phyloP scores from a whole-genome alignment of 2,888 invertebrate species.

The Dermolepida albohirtum region DNA sequence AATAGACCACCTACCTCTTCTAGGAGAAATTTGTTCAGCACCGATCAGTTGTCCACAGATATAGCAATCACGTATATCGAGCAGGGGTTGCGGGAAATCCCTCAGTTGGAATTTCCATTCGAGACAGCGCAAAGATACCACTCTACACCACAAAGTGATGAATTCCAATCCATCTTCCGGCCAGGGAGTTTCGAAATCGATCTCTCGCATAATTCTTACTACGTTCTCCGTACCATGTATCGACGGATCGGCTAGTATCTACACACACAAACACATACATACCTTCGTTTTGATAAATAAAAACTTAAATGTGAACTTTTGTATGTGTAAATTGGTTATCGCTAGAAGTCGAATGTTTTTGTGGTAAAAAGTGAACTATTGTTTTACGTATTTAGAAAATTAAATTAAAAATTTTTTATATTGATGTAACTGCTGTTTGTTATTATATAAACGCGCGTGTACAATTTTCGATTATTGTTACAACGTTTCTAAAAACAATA shows the following conservation, averaged over 20 bases:
- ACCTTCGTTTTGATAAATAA: too few species aligned
- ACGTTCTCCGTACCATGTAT: conserved; percentile 87
- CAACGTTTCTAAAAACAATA: too few species aligned
- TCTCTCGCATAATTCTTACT: conserved; percentile 77
- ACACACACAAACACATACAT: too few species aligned
- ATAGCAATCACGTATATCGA: conserved; percentile 84
- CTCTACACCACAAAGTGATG: conserved; percentile 92
- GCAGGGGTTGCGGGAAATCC: conserved; percentile 95
- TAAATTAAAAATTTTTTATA: too few species aligned
- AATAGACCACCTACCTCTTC: conserved; percentile 56
- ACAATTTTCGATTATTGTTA: too few species aligned
- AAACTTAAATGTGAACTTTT: too few species aligned
- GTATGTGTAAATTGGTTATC: too few species aligned
- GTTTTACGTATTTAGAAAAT: too few species aligned
- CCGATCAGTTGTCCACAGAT: conserved; percentile 92
- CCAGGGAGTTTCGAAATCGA: conserved; percentile 92
- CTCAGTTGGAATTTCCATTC: conserved; percentile 91
- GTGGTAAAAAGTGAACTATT: too few species aligned
- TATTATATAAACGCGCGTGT: too few species aligned
- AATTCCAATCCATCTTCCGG: conserved; percentile 91
- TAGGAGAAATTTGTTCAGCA: conserved; percentile 85
- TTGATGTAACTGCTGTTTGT: too few species aligned
- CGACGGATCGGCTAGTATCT: conserved; percentile 83
- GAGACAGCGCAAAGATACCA: conserved; percentile 82
- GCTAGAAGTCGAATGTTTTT: too few species aligned